These are phyloP conservation scores for Halcyon badia DNA, from an alignment of 2,797 vertebrate genomes.

Conservation along the genomic window DNA sequence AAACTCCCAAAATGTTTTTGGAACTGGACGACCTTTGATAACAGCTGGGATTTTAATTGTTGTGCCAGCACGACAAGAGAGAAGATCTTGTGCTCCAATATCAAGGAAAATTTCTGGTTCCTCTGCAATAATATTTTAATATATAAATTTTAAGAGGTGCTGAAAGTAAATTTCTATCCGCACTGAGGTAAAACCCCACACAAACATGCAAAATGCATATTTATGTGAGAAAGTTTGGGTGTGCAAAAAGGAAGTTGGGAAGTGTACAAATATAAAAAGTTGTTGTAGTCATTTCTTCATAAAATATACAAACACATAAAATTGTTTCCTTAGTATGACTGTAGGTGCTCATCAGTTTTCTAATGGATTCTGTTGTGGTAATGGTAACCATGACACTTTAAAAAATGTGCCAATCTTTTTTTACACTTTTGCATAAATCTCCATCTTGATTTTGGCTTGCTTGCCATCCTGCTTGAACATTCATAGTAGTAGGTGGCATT, in stretches of 20 bases:
- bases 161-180: not conserved
- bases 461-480: not conserved
- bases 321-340: not conserved
- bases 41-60: slow-evolving; percentile 92
- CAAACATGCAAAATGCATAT: not conserved
- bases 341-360: not conserved
- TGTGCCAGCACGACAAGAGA: slow-evolving; percentile 89
- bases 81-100: slow-evolving; percentile 87
- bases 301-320: not conserved
- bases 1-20: slow-evolving; percentile 96
- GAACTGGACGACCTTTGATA: slow-evolving; percentile 91
- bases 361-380: not conserved
- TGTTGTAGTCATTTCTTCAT: not conserved
- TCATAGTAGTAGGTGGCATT: not conserved
- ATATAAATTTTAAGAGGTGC: not conserved
- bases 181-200: not conserved
- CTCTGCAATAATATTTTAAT: slow-evolving; percentile 77
- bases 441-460: not conserved
- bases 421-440: not conserved
- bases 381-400: not conserved
- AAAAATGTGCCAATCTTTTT: not conserved
- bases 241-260: not conserved
- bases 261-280: not conserved
- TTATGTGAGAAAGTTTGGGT: not conserved
- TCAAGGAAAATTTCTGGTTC: slow-evolving; percentile 91